These are phyloP conservation scores for Ispidina picta DNA, from an alignment of 2,797 vertebrate species.

Conservation along the genomic window DNA sequence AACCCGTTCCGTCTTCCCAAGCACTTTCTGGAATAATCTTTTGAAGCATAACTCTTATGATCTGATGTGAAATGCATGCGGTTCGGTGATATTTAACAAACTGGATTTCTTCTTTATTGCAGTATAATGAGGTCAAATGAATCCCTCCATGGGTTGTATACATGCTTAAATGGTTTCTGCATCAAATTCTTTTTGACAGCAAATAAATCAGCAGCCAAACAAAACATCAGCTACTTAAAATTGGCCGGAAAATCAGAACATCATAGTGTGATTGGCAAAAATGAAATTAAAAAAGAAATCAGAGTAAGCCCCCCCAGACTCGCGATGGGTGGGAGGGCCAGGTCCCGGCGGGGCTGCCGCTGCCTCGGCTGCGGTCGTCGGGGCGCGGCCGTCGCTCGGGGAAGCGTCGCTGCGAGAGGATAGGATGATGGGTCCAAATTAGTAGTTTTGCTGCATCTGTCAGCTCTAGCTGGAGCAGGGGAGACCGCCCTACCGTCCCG, in stretches of 20 bases:
- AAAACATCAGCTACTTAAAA: constrained; percentile 90
- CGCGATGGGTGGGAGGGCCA: background rate
- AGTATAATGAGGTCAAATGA: constrained; percentile 99
- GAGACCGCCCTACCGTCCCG: constrained; percentile 42
- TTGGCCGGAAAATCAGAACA: constrained; percentile 61
- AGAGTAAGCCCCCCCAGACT: background rate
- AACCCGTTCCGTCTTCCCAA: constrained; percentile 82
- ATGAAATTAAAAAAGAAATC: constrained; percentile 13
- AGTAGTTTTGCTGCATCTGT: constrained; percentile 81
- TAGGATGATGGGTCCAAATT: constrained; percentile 69
- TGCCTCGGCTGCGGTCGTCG: background rate
- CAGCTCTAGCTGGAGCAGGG: constrained; percentile 67
- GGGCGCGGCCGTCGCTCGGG: constrained; percentile 36
- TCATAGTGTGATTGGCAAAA: constrained; percentile 59
- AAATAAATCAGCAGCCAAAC: constrained; percentile 94
- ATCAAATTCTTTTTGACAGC: constrained; percentile 97
- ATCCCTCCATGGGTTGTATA: constrained; percentile 92
- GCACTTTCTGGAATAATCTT: constrained; percentile 90
- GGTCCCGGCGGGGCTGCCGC: background rate
- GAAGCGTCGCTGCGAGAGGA: constrained; percentile 63
- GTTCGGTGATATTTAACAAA: constrained; percentile 99
- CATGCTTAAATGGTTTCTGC: constrained; percentile 95
- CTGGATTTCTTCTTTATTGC: constrained; percentile 98
- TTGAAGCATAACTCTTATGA: constrained; percentile 91
- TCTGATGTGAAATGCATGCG: constrained; percentile 91